phyloP scores from a whole-genome alignment of 2,113 vertebrate species.

The Siniperca knerii region DNA sequence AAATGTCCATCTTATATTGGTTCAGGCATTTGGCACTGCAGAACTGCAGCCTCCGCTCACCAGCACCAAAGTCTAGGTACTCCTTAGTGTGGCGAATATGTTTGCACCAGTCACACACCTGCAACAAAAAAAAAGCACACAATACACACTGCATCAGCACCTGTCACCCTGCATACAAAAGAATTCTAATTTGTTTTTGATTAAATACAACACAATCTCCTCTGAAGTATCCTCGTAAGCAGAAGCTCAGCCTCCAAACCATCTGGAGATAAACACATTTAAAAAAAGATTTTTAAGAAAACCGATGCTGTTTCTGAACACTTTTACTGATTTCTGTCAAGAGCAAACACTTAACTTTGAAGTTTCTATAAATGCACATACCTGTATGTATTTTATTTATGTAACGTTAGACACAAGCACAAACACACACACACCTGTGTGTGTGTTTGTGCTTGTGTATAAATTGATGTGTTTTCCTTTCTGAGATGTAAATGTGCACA shows the following conservation, averaged over 20 bases:
- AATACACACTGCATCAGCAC: constrained; percentile 52
- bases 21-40: constrained; percentile 99
- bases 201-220: constrained; percentile 40
- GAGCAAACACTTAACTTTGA: constrained; percentile 25
- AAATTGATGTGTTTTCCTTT: not conserved
- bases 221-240: constrained; percentile 42
- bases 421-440: too few species aligned
- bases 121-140: constrained; percentile 79
- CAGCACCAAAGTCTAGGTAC: constrained; percentile 99
- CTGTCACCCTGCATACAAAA: constrained; percentile 38
- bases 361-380: not conserved
- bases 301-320: constrained; percentile 17
- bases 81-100: constrained; percentile 99
- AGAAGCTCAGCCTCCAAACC: constrained; percentile 44
- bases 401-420: too few species aligned
- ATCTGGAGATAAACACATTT: constrained; percentile 49
- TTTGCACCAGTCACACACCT: constrained; percentile 99
- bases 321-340: constrained; percentile 19
- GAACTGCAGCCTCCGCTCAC: constrained; percentile 98
- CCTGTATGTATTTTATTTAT: not conserved
- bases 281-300: constrained; percentile 32
- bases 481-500: constrained; percentile 30
- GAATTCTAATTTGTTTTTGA: constrained; percentile 50
- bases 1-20: constrained; percentile 99
- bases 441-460: constrained; percentile 7